Evolutionary conservation across 2,113 vertebrate genomes (phyloP).

Genomic region (Xenus cinereus): DNA sequence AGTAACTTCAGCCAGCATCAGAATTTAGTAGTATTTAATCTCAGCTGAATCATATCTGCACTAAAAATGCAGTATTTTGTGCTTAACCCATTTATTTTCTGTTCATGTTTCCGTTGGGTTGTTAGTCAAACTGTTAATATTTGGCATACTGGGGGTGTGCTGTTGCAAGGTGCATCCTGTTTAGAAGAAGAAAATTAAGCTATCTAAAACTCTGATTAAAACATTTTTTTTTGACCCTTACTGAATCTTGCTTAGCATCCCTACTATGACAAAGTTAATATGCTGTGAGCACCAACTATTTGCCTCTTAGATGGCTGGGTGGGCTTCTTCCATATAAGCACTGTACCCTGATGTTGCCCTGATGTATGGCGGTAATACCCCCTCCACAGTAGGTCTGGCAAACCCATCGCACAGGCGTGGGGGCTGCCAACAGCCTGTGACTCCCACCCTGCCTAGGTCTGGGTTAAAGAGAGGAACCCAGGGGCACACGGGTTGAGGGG

Average conservation of each 20-base stretch:
- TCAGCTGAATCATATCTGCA: background rate
- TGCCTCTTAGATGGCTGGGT: background rate
- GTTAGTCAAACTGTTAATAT: background rate
- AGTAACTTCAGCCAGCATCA: background rate
- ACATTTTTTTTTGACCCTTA: background rate
- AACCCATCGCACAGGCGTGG: accelerated
- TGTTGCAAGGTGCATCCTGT: background rate
- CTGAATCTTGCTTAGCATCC: background rate
- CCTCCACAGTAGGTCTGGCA: accelerated
- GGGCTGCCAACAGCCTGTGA: background rate
- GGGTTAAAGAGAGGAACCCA: background rate
- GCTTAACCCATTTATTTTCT: background rate
- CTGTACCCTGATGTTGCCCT: background rate
- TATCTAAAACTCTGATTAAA: background rate
- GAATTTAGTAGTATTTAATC: background rate
- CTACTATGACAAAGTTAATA: background rate
- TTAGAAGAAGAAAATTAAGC: background rate
- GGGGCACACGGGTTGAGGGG: background rate
- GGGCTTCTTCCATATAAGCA: background rate
- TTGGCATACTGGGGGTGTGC: background rate
- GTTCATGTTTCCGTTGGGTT: background rate
- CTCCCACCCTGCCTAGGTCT: background rate
- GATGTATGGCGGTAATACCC: accelerated
- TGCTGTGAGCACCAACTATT: background rate
- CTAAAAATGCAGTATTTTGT: background rate